Percentiles rank a stretch among this genome's conserved stretches.
Conservation (phyloP, 2,888 invertebrate genomes). For the Cryptophagus acutangulus region DNA sequence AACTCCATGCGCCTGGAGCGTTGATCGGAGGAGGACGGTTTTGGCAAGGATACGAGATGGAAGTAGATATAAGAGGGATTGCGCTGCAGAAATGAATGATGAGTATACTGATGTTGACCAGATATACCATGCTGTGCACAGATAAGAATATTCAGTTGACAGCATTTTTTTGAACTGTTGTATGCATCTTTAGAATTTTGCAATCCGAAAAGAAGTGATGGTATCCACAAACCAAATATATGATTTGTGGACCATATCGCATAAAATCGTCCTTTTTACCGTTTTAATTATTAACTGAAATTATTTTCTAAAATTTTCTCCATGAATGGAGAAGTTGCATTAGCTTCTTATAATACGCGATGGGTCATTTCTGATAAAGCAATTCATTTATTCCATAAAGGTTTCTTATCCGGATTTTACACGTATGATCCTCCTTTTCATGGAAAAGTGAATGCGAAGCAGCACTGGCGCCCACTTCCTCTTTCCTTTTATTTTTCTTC, state of each 20-base stretch:
- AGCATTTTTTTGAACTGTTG: conserved; percentile 7
- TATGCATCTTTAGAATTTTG: conserved; percentile 5
- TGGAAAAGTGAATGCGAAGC: conserved; percentile 6
- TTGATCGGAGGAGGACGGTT: conserved; percentile 18
- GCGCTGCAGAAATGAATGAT: conserved; percentile 40
- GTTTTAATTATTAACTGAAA: no score
- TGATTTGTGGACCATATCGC: no score
- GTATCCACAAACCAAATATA: no score
- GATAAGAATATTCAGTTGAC: neutral
- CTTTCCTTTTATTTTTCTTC: no score
- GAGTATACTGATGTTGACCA: conserved; percentile 33
- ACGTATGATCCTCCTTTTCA: conserved; percentile 36
- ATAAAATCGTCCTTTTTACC: no score
- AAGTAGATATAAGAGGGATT: conserved; percentile 36
- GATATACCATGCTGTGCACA: conserved; percentile 12
- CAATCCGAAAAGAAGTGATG: no score
- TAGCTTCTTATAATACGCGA: conserved; percentile 10
- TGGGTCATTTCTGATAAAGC: conserved; percentile 26
- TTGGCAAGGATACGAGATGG: conserved; percentile 22
- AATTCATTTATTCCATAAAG: conserved; percentile 34
- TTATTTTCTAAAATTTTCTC: no score
- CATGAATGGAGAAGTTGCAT: no score
- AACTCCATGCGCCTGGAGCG: conserved; percentile 32
- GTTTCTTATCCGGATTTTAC: conserved; percentile 36
- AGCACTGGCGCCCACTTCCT: neutral